Evolutionary conservation across 92 coral and sea anemone genomes (phyloP), one percentile per base, ranked within the genome.

Genomic region (Palythoa heliodiscus): DNA sequence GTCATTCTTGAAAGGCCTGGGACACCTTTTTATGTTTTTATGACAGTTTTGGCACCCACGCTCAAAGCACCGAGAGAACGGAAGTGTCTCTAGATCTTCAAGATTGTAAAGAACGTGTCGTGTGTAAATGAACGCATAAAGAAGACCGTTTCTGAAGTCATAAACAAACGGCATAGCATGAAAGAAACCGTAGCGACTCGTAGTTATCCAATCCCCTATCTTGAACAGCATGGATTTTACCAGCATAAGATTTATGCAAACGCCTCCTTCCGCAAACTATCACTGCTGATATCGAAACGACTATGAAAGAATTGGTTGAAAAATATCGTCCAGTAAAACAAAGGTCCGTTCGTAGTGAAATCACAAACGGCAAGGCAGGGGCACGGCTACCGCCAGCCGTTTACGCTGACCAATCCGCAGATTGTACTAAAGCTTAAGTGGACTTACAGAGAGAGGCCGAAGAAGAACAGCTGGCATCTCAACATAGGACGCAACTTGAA

Each of bases 111-210:
- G 38, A 75, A 86, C 47, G 75, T 76, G 13, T 7, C 37, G 17
- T 52, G 40, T 38, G 84, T 75, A 24, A n/a, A 86, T 4, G 54
- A 39, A 40, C 63, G 35, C 38, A 70, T 82, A 25, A 35, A 15
- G n/a, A 38, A 66, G 64, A 82, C 23, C 47, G 54, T 61, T 16
- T 71, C 70, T 39, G 70, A 82, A 39, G 64, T 57, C 35, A 29
- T 20, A 57, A 61, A 61, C 68, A 61, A 19, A 2, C 35, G 9
- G 8, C 5, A 83, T 12, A 66, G 17, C 78, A 24, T 77, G 47
- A 75, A 47, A 77, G 58, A 78, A 55, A 67, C 47, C 25, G 52
- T 86, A 86, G 86, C 89, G 64, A 78, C 89, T 53, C 68, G 78
- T 70, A 10, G n/a, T 76, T 75, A 47, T 75, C 63, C 60, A 3